These are phyloP conservation scores for Pangasius sanitwongsei DNA, from an alignment of 2,797 vertebrate species.

Conservation along the genomic window DNA sequence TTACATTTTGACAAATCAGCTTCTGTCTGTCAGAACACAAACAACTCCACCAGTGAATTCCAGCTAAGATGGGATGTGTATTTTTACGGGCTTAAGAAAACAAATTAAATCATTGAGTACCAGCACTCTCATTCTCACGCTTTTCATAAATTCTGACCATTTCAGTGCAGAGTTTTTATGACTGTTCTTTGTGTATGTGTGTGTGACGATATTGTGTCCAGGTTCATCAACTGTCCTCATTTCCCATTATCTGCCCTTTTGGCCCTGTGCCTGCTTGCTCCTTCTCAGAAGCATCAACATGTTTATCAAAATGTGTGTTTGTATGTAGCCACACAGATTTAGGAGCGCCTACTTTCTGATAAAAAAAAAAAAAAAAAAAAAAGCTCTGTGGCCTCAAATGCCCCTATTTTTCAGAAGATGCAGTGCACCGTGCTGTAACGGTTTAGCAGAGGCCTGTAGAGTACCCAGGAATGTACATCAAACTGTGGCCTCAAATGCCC, in stretches of 20 bases:
- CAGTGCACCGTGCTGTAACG: conserved; percentile 19
- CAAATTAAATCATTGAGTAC: not conserved
- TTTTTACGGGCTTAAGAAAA: not conserved
- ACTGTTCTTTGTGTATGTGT: not conserved
- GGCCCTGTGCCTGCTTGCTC: conserved; percentile 22
- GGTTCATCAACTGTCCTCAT: not conserved
- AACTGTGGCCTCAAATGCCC: conserved; percentile 21
- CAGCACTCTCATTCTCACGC: not conserved
- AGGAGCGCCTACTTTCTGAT: conserved; percentile 32
- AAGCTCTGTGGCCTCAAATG: conserved; percentile 33
- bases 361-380: not conserved
- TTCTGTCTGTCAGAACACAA: not conserved
- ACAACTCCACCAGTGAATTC: not conserved
- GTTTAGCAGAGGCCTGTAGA: conserved; percentile 27
- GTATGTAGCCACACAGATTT: conserved; percentile 38
- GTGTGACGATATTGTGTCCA: not conserved
- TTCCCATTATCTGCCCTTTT: conserved; percentile 27
- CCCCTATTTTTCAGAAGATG: conserved; percentile 35
- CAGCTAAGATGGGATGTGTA: not conserved
- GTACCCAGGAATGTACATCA: conserved; percentile 23
- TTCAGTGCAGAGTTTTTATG: not conserved
- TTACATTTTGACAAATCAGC: not conserved
- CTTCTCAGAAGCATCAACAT: conserved; percentile 26
- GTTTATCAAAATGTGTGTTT: conserved; percentile 41
- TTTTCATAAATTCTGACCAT: not conserved